Conservation (phyloP, 2,113 vertebrate species). For the Heterotis niloticus region DNA sequence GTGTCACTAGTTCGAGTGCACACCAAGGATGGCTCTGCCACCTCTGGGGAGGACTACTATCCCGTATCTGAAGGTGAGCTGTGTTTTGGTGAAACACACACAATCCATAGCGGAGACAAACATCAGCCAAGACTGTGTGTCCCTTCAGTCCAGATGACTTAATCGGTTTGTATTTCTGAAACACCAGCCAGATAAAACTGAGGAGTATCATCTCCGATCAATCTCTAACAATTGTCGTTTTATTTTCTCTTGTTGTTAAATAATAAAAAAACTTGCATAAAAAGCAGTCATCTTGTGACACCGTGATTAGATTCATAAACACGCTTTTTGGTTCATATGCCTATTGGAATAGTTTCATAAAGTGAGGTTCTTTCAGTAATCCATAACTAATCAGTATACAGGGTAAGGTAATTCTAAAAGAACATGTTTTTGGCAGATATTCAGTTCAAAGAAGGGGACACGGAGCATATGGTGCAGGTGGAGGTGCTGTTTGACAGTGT, state of each 20-base stretch:
- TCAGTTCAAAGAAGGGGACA: conserved; percentile 83
- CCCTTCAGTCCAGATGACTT: background rate
- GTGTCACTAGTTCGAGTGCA: conserved; percentile 87
- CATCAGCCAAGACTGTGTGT: no score
- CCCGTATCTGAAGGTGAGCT: conserved; percentile 83
- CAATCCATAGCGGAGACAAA: no score
- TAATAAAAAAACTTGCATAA: no score
- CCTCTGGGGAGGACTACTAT: conserved; percentile 88
- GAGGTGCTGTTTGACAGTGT: conserved; percentile 81
- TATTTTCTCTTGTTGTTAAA: no score
- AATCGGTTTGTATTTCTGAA: background rate
- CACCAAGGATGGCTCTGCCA: conserved; percentile 89
- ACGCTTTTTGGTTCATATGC: background rate
- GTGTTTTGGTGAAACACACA: background rate
- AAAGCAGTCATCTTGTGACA: background rate
- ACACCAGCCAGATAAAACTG: no score
- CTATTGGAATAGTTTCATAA: background rate
- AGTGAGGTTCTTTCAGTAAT: background rate
- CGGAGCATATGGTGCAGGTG: conserved; percentile 76
- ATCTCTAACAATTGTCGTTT: no score
- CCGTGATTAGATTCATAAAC: background rate
- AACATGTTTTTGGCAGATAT: conserved; percentile 68
- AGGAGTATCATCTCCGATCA: no score
- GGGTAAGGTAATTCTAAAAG: background rate
- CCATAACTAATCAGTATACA: background rate